phyloP scores from a whole-genome alignment of 2,113 vertebrate species.

The Leucopsar rothschildi region DNA sequence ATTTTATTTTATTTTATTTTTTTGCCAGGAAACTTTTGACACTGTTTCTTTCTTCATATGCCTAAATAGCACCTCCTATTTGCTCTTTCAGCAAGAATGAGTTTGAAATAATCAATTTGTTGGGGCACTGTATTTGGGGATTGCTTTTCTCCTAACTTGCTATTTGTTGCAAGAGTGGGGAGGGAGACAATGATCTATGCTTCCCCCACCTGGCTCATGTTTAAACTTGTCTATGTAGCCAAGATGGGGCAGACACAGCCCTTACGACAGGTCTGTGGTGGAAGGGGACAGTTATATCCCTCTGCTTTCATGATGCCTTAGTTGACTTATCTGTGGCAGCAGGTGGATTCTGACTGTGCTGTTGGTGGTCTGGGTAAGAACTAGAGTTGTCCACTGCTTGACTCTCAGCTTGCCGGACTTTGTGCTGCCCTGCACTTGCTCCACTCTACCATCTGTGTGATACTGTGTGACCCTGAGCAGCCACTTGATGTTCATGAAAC shows the following conservation, averaged over 20 bases:
- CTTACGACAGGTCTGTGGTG: not conserved
- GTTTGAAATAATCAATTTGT: not conserved
- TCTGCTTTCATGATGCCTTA: not conserved
- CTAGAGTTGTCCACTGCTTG: not conserved
- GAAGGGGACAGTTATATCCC: not conserved
- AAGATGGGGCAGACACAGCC: not conserved
- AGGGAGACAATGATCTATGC: not conserved
- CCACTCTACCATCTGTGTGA: fast-evolving
- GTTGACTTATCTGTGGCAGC: not conserved
- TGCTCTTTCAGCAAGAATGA: not conserved
- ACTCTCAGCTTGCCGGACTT: not conserved
- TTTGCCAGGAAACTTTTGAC: not conserved
- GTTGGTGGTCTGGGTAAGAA: not conserved
- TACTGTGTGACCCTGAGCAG: fast-evolving
- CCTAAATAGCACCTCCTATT: not conserved
- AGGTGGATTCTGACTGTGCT: not conserved
- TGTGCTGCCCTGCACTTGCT: not conserved
- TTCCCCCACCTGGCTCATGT: fast-evolving
- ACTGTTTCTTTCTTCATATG: not conserved
- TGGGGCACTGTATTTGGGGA: not conserved
- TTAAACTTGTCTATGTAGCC: not conserved
- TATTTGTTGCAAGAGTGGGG: not conserved
- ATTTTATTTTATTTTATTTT: not conserved
- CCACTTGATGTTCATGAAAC: fast-evolving
- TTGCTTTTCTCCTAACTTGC: not conserved